A percentile compares a stretch with the other conserved stretches of the same genome.
phyloP scores from a whole-genome alignment of 2,113 vertebrate genomes.

The Menura novaehollandiae region DNA sequence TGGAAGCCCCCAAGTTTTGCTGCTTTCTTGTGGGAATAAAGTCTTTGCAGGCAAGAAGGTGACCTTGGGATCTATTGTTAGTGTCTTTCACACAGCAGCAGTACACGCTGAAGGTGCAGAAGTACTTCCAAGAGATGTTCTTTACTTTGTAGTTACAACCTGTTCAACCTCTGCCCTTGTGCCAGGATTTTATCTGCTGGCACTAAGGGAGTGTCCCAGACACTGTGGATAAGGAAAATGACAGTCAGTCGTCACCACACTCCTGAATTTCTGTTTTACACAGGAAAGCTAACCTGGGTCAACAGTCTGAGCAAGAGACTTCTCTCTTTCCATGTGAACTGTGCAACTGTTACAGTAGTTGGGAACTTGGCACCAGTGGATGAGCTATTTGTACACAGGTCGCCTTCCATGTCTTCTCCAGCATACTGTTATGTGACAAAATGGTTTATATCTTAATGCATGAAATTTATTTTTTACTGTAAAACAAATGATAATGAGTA shows the following conservation, averaged over 20 bases:
- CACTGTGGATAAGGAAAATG: background rate
- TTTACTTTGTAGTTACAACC: background rate
- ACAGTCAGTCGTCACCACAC: background rate
- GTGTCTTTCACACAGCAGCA: background rate
- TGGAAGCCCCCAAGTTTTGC: background rate
- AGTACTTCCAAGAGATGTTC: background rate
- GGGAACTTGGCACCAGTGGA: background rate
- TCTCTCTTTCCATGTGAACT: background rate
- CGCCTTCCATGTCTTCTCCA: conserved; percentile 16
- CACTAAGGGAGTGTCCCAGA: background rate
- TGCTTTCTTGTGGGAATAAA: background rate
- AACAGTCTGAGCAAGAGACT: background rate
- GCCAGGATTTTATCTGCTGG: background rate
- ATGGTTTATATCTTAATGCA: conserved; percentile 62
- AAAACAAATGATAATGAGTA: conserved; percentile 71
- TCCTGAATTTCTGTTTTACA: background rate
- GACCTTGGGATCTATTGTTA: background rate
- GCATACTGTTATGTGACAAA: conserved; percentile 37
- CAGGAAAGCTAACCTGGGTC: background rate
- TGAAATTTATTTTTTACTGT: conserved; percentile 66
- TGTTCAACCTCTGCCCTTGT: background rate
- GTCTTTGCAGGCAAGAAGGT: background rate
- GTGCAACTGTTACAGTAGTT: conserved; percentile 1
- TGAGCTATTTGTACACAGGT: conserved; percentile 50
- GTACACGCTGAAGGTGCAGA: background rate